Base-by-base conservation (phyloP, 2,888 invertebrate species). In the Spialia ferax region DNA sequence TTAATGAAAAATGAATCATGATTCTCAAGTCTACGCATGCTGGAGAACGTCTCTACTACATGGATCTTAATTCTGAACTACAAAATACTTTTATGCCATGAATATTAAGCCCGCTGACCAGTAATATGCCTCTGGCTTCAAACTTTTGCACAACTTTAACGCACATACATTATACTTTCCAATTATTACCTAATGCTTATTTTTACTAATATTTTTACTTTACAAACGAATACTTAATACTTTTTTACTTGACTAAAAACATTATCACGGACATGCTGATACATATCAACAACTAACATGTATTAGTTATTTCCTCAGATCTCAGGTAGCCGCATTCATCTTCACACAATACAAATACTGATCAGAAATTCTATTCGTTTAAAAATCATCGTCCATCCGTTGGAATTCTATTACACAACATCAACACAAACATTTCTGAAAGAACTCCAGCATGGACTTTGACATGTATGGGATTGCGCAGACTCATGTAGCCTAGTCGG, bases 401-500 rank as follows among this genome's bases (percentile, higher is more conserved):
- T 88, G 88, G 87, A 83, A 84, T 83, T 85, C 85, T 84, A 62
- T 65, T 83, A 81, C 76, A 74, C 69, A 78, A 75, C 73, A 68
- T 73, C 55, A 79, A 54, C 66, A 67, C 61, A 20, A 64, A 69
- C 66, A 60, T 69, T 35, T 45, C 54, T 74, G 74, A 81, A 81
- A 85, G 87, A 88, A 86, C 87, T 91, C 89, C 91, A 92, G 91
- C 91, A 89, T 92, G 91, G 89, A 90, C 87, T 87, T 81, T 35
- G 20, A 59, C 48, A 59, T 65, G 72, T 81, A 83, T 85, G 86
- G 85, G 87, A 85, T 82, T 91, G 91, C 92, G 92, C 91, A 91
- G 85, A 87, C 92, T 93, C 92, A 92, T 93, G 91, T 92, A 89
- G 89, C 85, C 89, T 91, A 88, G 87, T 83, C 80, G 77, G 85